These are phyloP conservation scores for Brachionus paranguensis DNA, from an alignment of 1,140 invertebrate genomes.

Conservation along the genomic window DNA sequence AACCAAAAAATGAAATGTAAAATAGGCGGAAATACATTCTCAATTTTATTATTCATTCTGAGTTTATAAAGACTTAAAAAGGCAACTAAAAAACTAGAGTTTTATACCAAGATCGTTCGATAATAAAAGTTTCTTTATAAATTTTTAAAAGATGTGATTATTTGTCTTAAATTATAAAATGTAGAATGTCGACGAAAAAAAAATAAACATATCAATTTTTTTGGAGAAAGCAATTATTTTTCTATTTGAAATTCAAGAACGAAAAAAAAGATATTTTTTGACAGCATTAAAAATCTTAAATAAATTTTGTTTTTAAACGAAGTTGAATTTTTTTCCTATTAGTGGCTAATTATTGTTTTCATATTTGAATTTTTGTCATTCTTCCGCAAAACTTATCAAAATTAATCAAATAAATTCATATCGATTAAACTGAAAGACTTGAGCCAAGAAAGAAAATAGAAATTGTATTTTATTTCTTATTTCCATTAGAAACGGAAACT, in stretches of 20 bases:
- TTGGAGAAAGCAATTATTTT: background rate
- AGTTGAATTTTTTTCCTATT: background rate
- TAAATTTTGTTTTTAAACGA: background rate
- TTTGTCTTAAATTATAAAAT: background rate
- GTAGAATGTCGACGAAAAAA: background rate
- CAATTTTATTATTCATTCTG: background rate
- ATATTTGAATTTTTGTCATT: background rate
- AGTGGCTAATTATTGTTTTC: background rate
- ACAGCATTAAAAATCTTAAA: background rate
- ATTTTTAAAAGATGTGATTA: background rate
- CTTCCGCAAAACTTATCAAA: background rate
- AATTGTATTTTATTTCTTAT: slow-evolving; percentile 14
- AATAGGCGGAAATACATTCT: background rate
- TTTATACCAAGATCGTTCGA: no score
- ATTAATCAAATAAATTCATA: slow-evolving; percentile 8
- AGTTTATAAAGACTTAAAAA: background rate
- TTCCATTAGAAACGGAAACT: slow-evolving; percentile 27
- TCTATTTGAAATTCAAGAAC: background rate
- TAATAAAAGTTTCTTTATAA: no score
- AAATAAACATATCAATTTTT: background rate
- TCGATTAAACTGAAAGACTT: background rate
- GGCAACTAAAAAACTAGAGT: no score
- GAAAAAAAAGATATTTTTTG: background rate
- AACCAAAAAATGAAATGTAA: background rate
- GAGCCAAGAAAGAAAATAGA: background rate